Base-by-base conservation (phyloP, 2,888 invertebrate species). In the Andrena minutula region DNA sequence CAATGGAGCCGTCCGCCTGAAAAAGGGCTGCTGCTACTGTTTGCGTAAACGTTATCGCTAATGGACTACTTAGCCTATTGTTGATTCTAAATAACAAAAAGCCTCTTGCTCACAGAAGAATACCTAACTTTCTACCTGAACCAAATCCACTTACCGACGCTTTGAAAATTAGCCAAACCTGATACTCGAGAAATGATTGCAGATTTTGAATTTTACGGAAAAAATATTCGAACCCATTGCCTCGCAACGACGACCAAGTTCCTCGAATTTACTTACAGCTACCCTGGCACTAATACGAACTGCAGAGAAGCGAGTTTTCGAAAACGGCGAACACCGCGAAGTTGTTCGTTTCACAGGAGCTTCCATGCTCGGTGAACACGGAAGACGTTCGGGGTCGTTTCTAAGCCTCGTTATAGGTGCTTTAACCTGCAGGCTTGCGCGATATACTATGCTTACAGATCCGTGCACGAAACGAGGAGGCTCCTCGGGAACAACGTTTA, bases 381-480 rank as follows among this genome's bases (percentile, higher is more conserved):
- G 58, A 76, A 78, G 73, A 82, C 70, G 41, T 72, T 76, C 61
- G 28, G 61, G 63, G 35, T 60, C 72, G 68, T 79, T 76, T 28
- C 63, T 60, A 28, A 58, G 64, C n/a, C 74, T 84, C 75, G 84
- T 85, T 84, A 79, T 83, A 70, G 79, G 23, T 71, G 76, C 75
- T 81, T 86, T 84, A 83, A 71, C 76, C 64, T 71, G 64, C 32
- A 83, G 64, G 5, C 73, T 35, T 28, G 70, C 41, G 10, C 78
- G 70, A 73, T 79, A 70, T 85, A 70, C 76, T 32, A 58, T 83
- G 79, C 77, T 75, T 71, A 72, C 74, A 51, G 75, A 75, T 73
- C 65, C 76, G 73, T 83, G 75, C 83, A 79, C 78, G 82, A 84
- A 87, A 82, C 71, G 74, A 51, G 78, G 49, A 73, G 68, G 68